Conservation (phyloP, 2,888 invertebrate genomes). For the Polydrusus cervinus region DNA sequence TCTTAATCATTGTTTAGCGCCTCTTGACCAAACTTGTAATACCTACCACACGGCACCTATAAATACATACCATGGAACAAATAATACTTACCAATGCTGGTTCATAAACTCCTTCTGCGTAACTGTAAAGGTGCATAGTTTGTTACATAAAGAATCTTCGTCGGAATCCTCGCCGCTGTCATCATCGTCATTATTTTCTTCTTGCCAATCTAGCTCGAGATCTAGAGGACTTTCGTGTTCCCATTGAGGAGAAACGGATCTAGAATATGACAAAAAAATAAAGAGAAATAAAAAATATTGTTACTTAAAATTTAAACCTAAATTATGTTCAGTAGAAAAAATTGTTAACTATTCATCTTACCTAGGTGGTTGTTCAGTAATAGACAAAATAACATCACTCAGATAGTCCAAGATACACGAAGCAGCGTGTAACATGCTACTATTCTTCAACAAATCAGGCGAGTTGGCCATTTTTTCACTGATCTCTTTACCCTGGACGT, state of each 20-base stretch:
- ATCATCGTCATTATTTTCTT: slow-evolving; percentile 92
- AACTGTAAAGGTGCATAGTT: slow-evolving; percentile 96
- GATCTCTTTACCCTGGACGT: slow-evolving; percentile 75
- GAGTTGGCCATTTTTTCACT: slow-evolving; percentile 74
- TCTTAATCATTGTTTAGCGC: too few relatives aligned
- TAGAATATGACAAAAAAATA: slow-evolving; percentile 53
- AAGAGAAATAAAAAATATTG: too few relatives aligned
- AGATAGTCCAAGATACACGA: slow-evolving; percentile 90
- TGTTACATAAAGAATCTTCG: slow-evolving; percentile 91
- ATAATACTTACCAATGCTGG: slow-evolving; percentile 89
- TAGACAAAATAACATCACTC: slow-evolving; percentile 78
- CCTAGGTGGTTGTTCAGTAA: slow-evolving; percentile 54
- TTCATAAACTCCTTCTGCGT: slow-evolving; percentile 97
- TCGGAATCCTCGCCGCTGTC: slow-evolving; percentile 97
- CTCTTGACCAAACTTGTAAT: too few relatives aligned
- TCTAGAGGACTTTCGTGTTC: slow-evolving; percentile 85
- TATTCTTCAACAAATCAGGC: slow-evolving; percentile 70
- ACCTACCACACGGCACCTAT: too few relatives aligned
- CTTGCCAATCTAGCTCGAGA: slow-evolving; percentile 88
- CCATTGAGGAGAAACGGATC: slow-evolving; percentile 83
- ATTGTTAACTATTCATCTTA: neutral
- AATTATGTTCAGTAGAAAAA: too few relatives aligned
- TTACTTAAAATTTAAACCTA: too few relatives aligned
- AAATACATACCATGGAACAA: too few relatives aligned
- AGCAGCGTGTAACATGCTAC: slow-evolving; percentile 81